phyloP scores from a whole-genome alignment of 2,888 invertebrate genomes.

The Parelbella ahira region DNA sequence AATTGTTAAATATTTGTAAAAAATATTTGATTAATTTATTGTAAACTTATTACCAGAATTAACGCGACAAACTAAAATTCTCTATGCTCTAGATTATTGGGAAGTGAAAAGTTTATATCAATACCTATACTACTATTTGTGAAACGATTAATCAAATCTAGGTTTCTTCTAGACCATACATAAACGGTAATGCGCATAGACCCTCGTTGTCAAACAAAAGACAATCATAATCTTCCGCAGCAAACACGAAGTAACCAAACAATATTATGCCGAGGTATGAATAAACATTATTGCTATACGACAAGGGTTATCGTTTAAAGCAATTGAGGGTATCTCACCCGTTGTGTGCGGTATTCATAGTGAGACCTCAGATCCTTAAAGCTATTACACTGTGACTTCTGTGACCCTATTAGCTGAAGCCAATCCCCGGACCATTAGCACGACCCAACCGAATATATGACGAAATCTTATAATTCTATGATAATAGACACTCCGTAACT shows the following conservation, averaged over 20 bases:
- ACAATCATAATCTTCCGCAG: conserved; percentile 18
- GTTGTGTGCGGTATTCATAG: no score
- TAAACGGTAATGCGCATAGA: no score
- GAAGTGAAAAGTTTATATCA: no score
- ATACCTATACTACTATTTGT: no score
- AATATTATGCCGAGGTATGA: conserved; percentile 23
- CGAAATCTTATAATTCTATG: conserved; percentile 15
- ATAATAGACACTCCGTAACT: conserved; percentile 7
- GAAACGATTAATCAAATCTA: no score
- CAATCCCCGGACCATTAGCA: conserved; percentile 19
- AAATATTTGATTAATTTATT: no score
- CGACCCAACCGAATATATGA: conserved; percentile 9
- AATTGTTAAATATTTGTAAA: no score
- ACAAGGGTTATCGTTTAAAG: conserved; percentile 20
- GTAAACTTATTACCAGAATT: no score
- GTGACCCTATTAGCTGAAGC: conserved; percentile 24
- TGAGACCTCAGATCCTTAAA: no score
- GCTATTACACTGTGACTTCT: conserved; percentile 20
- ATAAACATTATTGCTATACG: conserved; percentile 20
- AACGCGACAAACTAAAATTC: no score
- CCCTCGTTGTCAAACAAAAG: conserved; percentile 20
- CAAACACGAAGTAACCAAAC: conserved; percentile 16
- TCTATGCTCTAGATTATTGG: no score
- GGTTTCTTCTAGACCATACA: no score
- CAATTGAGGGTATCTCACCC: conserved; percentile 10